Evolutionary conservation across 2,113 vertebrate genomes (phyloP).

Genomic region (Hypomesus transpacificus): DNA sequence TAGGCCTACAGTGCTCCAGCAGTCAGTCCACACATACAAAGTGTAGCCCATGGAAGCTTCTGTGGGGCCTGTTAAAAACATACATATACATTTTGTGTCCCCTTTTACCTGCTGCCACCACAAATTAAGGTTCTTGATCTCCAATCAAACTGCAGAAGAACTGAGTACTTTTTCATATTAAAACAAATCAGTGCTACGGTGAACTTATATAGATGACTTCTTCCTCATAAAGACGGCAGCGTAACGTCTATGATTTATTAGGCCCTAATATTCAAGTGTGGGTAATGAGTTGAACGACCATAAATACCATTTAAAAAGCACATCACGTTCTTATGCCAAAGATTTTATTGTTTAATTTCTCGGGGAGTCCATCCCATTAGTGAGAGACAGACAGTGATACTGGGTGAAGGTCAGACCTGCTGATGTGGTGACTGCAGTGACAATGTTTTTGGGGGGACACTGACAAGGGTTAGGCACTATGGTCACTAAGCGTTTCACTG

Average conservation of each 20-base stretch:
- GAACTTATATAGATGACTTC: no score
- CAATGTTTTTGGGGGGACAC: conserved; percentile 28
- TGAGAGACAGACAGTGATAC: background rate
- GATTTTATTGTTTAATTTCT: no score
- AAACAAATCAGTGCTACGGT: no score
- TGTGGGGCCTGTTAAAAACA: conserved; percentile 11
- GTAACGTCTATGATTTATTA: no score
- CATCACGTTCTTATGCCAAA: no score
- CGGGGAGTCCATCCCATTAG: background rate
- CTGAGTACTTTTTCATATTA: no score
- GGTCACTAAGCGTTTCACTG: conserved; percentile 60
- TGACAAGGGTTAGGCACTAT: conserved; percentile 67
- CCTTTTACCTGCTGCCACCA: conserved; percentile 7
- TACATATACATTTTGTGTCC: background rate
- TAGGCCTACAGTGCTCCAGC: background rate
- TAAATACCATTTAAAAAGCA: no score
- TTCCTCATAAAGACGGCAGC: no score
- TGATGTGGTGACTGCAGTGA: conserved; percentile 6
- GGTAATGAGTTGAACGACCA: no score
- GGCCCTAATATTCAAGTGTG: no score
- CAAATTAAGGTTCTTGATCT: conserved; percentile 20
- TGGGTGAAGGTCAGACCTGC: background rate
- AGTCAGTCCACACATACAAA: background rate
- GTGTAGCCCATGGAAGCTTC: conserved; percentile 7
- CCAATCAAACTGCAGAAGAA: conserved; percentile 16